Conservation (phyloP, 2,797 vertebrate genomes). For the Ispidina lecontei region DNA sequence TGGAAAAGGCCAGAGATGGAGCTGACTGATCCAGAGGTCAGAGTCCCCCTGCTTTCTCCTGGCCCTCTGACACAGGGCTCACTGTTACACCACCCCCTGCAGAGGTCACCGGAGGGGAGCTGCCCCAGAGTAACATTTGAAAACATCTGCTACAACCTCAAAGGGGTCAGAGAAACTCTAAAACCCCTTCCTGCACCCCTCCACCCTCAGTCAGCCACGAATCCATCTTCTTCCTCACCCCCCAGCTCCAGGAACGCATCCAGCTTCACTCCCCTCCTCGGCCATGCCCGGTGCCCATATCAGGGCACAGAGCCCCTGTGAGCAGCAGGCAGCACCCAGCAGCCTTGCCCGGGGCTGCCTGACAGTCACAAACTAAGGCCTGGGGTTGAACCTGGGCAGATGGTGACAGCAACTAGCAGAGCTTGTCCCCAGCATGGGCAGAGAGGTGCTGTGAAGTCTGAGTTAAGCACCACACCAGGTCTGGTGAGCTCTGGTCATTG, state of each 20-base stretch:
- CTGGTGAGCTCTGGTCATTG: conserved; percentile 18
- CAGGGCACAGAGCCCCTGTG: accelerated
- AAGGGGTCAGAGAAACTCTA: background rate
- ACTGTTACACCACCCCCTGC: background rate
- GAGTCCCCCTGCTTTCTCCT: background rate
- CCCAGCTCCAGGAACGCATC: background rate
- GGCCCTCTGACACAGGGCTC: background rate
- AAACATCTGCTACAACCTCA: background rate
- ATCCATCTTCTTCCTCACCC: background rate
- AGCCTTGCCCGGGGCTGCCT: background rate
- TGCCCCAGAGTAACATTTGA: background rate
- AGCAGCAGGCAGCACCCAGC: background rate
- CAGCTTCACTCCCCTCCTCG: background rate
- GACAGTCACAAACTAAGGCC: background rate
- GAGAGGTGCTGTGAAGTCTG: background rate
- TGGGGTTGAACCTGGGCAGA: background rate
- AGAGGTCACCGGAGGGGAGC: background rate
- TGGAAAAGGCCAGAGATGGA: background rate
- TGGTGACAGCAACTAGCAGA: background rate
- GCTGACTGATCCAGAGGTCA: background rate
- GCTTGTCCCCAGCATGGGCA: background rate
- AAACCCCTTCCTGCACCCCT: background rate
- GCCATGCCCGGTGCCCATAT: background rate
- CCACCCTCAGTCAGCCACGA: background rate
- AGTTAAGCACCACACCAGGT: background rate